Conservation (phyloP, 2,113 vertebrate genomes). For the Cyphomyrus discorhynchus region DNA sequence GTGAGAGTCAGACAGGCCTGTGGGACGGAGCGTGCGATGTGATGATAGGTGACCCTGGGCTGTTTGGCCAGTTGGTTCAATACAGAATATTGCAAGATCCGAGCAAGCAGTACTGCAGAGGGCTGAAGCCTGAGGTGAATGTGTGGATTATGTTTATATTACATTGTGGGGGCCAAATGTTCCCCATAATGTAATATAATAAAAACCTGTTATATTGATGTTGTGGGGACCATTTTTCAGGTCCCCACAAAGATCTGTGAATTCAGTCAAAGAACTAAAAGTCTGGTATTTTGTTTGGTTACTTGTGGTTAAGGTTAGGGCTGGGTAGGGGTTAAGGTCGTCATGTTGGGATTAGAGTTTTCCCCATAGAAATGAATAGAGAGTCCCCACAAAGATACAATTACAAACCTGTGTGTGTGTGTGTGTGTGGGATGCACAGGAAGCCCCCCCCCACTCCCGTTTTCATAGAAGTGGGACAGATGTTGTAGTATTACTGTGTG, state of each 20-base stretch:
- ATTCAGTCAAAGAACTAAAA: too few species aligned
- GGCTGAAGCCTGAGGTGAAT: not conserved
- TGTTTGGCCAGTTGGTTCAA: not conserved
- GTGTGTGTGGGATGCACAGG: not conserved
- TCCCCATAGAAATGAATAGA: too few species aligned
- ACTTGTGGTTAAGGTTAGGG: too few species aligned
- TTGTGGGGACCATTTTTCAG: too few species aligned
- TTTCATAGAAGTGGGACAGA: not conserved
- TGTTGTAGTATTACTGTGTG: not conserved
- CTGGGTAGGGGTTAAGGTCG: too few species aligned
- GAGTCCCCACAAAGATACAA: too few species aligned
- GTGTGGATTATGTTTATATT: not conserved
- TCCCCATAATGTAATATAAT: too few species aligned
- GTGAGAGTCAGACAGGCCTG: not conserved
- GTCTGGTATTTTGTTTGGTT: too few species aligned
- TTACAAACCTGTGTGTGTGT: not conserved
- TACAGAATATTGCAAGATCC: not conserved
- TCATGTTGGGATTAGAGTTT: too few species aligned
- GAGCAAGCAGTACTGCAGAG: not conserved
- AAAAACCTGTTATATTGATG: too few species aligned
- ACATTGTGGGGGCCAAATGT: too few species aligned
- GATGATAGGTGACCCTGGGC: not conserved
- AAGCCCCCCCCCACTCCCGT: not conserved
- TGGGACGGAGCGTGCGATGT: slow-evolving; percentile 13
- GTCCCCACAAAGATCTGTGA: too few species aligned